Evolutionary conservation across 2,797 vertebrate species (phyloP).

Genomic region (Neosilurus mollespiculum): DNA sequence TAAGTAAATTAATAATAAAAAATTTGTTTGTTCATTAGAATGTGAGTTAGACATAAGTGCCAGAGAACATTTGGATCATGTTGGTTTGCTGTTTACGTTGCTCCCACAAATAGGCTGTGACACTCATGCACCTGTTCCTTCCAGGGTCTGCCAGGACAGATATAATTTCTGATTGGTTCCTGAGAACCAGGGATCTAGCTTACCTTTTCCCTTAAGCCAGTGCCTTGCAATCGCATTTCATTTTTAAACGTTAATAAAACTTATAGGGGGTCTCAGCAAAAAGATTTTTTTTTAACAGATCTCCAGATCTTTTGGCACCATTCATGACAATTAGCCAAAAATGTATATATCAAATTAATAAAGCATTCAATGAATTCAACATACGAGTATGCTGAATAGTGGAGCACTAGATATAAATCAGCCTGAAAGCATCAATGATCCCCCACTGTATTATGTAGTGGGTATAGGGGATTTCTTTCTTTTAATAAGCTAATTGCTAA

Average conservation of each 20-base stretch:
- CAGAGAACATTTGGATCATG: conserved; percentile 56
- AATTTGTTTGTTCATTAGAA: conserved; percentile 62
- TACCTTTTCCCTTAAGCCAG: conserved; percentile 28
- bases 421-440: background rate
- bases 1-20: conserved; percentile 10
- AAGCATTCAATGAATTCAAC: no score
- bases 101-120: conserved; percentile 63
- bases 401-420: background rate
- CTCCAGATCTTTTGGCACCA: background rate
- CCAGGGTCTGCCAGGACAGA: conserved; percentile 62
- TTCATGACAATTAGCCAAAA: background rate
- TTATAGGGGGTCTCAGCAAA: background rate
- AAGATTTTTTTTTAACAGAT: background rate
- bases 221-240: conserved; percentile 14
- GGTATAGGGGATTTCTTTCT: background rate
- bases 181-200: conserved; percentile 45
- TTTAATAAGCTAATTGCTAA: background rate
- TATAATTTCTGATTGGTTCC: conserved; percentile 59
- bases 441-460: background rate
- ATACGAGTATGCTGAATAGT: background rate
- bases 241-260: conserved; percentile 4
- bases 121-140: conserved; percentile 63
- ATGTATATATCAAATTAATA: background rate
- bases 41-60: conserved; percentile 47
- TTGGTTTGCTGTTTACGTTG: conserved; percentile 53